A percentile compares a stretch with the other conserved stretches of the same genome.
Evolutionary conservation across 2,113 vertebrate genomes (phyloP).

Genomic region (Oxyura jamaicensis): DNA sequence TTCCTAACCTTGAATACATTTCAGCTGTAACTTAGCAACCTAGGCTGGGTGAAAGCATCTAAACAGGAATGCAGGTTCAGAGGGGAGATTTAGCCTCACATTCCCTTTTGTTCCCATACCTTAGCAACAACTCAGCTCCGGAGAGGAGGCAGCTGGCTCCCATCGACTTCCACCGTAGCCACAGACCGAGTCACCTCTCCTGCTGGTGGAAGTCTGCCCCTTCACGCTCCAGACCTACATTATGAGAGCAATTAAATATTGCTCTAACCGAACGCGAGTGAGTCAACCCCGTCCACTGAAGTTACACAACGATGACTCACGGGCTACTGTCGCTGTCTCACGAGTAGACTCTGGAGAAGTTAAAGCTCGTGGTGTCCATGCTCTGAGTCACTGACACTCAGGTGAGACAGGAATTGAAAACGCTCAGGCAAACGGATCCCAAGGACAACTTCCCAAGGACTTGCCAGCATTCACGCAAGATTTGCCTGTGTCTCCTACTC

Average conservation of each 20-base stretch:
- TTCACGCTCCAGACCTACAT: background rate
- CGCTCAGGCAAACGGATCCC: background rate
- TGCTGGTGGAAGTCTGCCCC: background rate
- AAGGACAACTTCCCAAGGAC: background rate
- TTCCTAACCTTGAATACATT: background rate
- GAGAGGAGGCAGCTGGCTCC: background rate
- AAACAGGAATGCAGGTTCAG: background rate
- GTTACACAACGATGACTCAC: background rate
- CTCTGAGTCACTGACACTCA: background rate
- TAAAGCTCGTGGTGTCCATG: background rate
- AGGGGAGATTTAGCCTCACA: background rate
- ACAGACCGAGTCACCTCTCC: fast-evolving
- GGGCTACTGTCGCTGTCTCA: background rate
- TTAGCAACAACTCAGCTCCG: fast-evolving
- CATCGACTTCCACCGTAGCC: background rate
- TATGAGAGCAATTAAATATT: fast-evolving
- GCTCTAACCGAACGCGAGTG: background rate
- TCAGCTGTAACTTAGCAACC: conserved; percentile 30
- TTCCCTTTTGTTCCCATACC: background rate
- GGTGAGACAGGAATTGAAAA: background rate
- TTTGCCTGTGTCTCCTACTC: background rate
- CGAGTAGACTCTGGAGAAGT: background rate
- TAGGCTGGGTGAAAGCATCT: background rate
- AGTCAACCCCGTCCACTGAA: background rate
- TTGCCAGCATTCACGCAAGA: background rate